Percentiles rank a stretch among this genome's conserved stretches.
phyloP scores from a whole-genome alignment of 2,888 invertebrate species.

The Agriotes lineatus region DNA sequence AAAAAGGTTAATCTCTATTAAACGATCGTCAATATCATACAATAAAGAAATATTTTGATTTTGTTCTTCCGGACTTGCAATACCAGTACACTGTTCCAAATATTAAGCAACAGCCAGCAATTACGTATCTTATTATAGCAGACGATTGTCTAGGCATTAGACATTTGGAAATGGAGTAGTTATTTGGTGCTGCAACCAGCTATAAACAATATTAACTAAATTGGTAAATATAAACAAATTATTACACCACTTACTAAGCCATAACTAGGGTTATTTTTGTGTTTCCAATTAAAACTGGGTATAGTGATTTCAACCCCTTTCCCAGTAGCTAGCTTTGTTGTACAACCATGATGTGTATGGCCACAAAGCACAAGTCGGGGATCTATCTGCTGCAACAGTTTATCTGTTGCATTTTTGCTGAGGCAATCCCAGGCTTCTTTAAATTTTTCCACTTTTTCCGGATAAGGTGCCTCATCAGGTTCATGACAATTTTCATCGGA shows the following conservation, averaged over 20 bases:
- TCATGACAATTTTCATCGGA: constrained; percentile 88
- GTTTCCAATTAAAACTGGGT: constrained; percentile 97
- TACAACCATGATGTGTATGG: constrained; percentile 95
- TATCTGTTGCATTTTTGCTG: constrained; percentile 84
- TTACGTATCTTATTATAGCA: constrained; percentile 74
- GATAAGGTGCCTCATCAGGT: constrained; percentile 82
- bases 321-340: constrained; percentile 66
- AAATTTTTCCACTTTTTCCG: constrained; percentile 77
- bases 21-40: no score
- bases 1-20: no score
- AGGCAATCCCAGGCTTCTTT: constrained; percentile 92
- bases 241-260: constrained; percentile 84
- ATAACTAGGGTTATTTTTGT: constrained; percentile 91
- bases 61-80: constrained; percentile 46
- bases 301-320: constrained; percentile 82
- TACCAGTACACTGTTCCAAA: constrained; percentile 58
- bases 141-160: constrained; percentile 84
- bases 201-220: no score
- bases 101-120: constrained; percentile 66
- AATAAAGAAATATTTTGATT: constrained; percentile 49
- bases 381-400: constrained; percentile 69
- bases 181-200: constrained; percentile 77
- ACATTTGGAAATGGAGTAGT: constrained; percentile 81
- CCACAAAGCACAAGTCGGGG: constrained; percentile 85
- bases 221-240: neutral